phyloP scores from a whole-genome alignment of 2,888 invertebrate species.

The Xanthia icteritia region DNA sequence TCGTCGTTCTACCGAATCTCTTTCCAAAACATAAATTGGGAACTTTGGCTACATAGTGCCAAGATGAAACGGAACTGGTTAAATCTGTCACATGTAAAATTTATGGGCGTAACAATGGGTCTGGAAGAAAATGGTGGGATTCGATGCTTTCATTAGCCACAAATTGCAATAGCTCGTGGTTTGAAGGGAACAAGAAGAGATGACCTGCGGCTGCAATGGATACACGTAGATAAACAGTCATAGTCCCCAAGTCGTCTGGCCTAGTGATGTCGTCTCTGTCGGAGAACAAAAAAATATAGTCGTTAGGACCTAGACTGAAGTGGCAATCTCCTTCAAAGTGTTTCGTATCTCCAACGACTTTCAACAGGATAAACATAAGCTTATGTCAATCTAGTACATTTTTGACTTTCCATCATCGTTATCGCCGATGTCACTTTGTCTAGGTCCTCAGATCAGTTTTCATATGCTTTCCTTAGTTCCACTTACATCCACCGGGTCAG shows the following conservation, averaged over 20 bases:
- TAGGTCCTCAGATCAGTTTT: too few relatives aligned
- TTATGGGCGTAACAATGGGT: not conserved
- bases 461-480: too few relatives aligned
- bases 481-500: too few relatives aligned
- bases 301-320: too few relatives aligned
- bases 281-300: too few relatives aligned
- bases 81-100: not conserved
- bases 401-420: too few relatives aligned
- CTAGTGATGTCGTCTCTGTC: not conserved
- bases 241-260: not conserved
- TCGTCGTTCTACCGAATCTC: not conserved
- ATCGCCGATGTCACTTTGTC: too few relatives aligned
- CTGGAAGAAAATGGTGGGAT: not conserved
- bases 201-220: not conserved
- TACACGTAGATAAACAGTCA: not conserved
- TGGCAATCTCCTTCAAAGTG: too few relatives aligned
- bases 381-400: too few relatives aligned
- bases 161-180: not conserved
- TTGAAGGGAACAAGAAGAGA: too few relatives aligned
- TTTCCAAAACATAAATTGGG: not conserved
- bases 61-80: conserved; percentile 13
- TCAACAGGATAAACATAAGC: too few relatives aligned
- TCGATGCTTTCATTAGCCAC: not conserved
- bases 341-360: too few relatives aligned
- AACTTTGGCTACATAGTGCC: conserved; percentile 19